phyloP scores from a whole-genome alignment of 1,140 invertebrate genomes.

The Drosophila nikananu region DNA sequence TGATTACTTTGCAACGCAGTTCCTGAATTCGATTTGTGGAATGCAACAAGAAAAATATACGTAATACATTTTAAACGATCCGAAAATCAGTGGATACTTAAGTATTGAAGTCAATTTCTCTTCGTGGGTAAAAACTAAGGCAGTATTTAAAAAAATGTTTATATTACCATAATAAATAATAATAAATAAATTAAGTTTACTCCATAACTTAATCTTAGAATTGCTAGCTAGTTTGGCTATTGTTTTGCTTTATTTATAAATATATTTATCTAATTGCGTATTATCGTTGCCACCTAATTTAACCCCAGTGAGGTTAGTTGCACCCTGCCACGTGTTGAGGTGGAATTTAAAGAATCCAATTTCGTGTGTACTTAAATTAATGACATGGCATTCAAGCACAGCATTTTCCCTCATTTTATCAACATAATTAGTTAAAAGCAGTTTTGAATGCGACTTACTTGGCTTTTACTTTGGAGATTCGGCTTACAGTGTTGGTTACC shows the following conservation, averaged over 20 bases:
- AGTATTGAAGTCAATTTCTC: no score
- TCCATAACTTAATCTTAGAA: not conserved
- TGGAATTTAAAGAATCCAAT: not conserved
- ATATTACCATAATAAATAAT: no score
- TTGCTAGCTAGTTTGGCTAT: not conserved
- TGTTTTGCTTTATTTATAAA: not conserved
- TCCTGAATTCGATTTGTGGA: constrained; percentile 2
- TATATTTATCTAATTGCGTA: no score
- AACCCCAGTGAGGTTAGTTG: not conserved
- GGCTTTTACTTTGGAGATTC: not conserved
- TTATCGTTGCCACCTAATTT: not conserved
- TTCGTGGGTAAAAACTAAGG: no score
- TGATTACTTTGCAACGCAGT: constrained; percentile 10
- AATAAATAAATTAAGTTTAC: not conserved
- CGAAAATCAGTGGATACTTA: not conserved
- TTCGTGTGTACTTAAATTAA: not conserved
- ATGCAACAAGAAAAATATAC: not conserved
- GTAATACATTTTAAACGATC: not conserved
- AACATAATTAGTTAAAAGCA: not conserved
- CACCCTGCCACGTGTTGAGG: not conserved
- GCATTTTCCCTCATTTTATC: not conserved
- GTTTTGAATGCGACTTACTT: not conserved
- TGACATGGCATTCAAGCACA: not conserved
- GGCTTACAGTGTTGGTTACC: not conserved
- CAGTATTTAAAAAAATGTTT: not conserved